Conservation (phyloP, 1,140 invertebrate genomes). For the Cydia amplana region DNA sequence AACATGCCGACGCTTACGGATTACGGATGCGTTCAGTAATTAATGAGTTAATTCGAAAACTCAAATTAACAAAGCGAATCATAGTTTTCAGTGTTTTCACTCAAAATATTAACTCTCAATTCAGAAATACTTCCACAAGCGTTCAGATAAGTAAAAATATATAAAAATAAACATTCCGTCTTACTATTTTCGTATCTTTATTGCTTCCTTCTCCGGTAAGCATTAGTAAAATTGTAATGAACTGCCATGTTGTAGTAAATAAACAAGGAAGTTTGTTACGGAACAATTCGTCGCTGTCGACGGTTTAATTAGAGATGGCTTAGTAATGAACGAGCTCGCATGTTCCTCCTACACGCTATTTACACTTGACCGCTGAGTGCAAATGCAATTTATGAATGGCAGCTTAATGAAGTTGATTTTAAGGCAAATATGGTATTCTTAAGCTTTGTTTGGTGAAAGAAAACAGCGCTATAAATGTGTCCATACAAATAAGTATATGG, state of each 20-base stretch:
- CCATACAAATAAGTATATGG: background rate
- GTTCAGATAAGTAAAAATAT: conserved; percentile 20
- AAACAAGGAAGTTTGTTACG: conserved; percentile 63
- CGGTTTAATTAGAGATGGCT: conserved; percentile 59
- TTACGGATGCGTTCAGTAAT: conserved; percentile 49
- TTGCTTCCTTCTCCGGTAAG: conserved; percentile 49
- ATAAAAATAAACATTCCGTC: conserved; percentile 11
- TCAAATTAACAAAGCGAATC: conserved; percentile 39
- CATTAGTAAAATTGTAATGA: conserved; percentile 49
- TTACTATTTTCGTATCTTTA: conserved; percentile 39
- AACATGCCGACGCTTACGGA: conserved; percentile 38
- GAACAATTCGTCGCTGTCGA: conserved; percentile 55
- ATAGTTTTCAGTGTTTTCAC: conserved; percentile 6
- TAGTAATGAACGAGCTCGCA: conserved; percentile 49
- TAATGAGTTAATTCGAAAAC: conserved; percentile 42
- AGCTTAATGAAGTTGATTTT: conserved; percentile 17
- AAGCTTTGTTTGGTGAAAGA: conserved; percentile 1
- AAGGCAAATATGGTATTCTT: conserved; percentile 9
- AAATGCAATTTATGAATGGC: conserved; percentile 44
- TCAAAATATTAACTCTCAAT: conserved; percentile 1
- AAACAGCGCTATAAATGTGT: background rate
- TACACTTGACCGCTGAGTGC: conserved; percentile 48
- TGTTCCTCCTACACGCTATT: conserved; percentile 39
- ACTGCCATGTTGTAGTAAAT: conserved; percentile 43
- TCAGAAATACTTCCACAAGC: background rate